Evolutionary conservation across 2,797 vertebrate genomes (phyloP).

Genomic region (Cossypha niveicapilla): DNA sequence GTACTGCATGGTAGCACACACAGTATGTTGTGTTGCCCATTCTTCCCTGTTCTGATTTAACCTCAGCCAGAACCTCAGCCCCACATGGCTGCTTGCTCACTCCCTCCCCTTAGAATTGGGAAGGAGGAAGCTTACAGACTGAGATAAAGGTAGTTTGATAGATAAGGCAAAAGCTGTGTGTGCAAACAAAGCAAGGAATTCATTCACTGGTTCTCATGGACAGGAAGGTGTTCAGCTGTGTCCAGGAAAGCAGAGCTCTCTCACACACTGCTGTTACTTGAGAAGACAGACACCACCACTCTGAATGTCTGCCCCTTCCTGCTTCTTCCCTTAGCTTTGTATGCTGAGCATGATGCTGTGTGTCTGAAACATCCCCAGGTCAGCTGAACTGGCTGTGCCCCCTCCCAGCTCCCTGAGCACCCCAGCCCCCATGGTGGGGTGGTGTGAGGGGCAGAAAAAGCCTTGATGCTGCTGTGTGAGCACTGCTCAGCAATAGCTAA

Average conservation of each 20-base stretch:
- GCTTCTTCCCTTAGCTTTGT: not conserved
- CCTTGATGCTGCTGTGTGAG: not conserved
- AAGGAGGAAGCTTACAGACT: not conserved
- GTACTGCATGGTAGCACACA: not conserved
- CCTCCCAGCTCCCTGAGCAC: not conserved
- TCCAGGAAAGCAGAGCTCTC: not conserved
- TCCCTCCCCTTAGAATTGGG: not conserved
- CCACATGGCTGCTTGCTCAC: not conserved
- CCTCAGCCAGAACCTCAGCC: too few relatives aligned
- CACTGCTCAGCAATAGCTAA: not conserved
- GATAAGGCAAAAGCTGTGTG: not conserved
- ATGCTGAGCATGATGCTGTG: not conserved
- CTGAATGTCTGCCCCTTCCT: not conserved
- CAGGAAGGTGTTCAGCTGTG: not conserved
- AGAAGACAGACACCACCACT: too few relatives aligned
- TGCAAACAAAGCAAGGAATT: not conserved
- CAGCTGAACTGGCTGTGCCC: not conserved
- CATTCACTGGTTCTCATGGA: not conserved
- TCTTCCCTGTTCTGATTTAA: not conserved
- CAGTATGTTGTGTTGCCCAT: not conserved
- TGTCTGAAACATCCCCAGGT: not conserved
- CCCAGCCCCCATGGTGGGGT: not conserved
- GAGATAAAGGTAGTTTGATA: not conserved
- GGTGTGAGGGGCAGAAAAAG: not conserved
- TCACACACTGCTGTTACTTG: accelerated